Evolutionary conservation across 2,888 invertebrate species (phyloP), one percentile per base, ranked within the genome.

Genomic region (Melanostoma mellinum): DNA sequence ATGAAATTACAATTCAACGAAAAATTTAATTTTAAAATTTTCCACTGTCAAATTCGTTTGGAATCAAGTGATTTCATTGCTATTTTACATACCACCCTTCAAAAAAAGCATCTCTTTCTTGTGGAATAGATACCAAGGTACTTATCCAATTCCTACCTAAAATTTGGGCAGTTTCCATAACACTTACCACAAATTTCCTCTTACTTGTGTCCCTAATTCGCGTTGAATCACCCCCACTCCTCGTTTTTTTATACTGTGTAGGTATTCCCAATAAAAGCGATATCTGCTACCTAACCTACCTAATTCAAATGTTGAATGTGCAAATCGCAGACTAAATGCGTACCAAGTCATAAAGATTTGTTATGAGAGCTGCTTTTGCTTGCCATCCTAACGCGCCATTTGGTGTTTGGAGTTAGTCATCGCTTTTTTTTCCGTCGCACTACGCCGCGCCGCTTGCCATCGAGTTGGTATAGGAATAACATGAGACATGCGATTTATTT

Each of bases 71-170:
- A 20, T 20, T 20, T 20, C 20, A 20, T 20, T 20, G 20, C 20
- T 20, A 0, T 20, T 20, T 20, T 20, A 20, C 20, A 20, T 20
- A 20, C 20, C 20, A 20, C 20, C 20, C 20, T 20, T 20, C 20
- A 20, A 20, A 20, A 20, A 20, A 1, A 20, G 20, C 20, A 20
- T 20, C 20, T 20, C 20, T 20, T 20, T 20, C 20, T 20, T 20
- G 67, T 74, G 58, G 65, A 58, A 52, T 42, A 40, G 20, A 20
- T 20, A n/a, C n/a, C n/a, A n/a, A 20, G 20, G 20, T 65, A 35
- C 58, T 67, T 56, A 56, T 56, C 36, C 35, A 44, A 58, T 58
- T 75, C 46, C 44, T 44, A 53, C 68, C 67, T 68, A 68, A 75
- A 75, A 20, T 20, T 20, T 20, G 1, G 20, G 20, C 20, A 20